Conservation (phyloP, 2,113 vertebrate species). For the Phylloscopus whistleri region DNA sequence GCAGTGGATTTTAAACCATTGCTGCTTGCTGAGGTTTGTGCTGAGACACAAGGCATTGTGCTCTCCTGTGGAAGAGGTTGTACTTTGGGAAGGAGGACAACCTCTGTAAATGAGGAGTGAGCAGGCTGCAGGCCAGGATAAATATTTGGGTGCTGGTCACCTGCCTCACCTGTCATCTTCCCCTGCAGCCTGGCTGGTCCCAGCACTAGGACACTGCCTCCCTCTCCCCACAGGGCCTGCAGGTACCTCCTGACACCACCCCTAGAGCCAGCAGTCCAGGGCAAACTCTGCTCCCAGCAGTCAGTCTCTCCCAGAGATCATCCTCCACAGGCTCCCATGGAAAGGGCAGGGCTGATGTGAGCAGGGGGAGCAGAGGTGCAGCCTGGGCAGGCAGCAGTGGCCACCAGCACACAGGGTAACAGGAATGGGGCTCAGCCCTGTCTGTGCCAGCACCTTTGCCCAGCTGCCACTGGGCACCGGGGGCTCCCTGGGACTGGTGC, state of each 20-base stretch:
- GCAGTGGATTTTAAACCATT: neutral
- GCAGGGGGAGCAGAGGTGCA: neutral
- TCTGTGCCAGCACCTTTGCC: neutral
- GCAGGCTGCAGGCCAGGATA: neutral
- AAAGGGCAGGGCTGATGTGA: neutral
- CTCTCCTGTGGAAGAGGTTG: neutral
- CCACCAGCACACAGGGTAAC: neutral
- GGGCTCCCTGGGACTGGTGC: neutral
- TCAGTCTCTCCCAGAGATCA: neutral
- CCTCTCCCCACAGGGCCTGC: neutral
- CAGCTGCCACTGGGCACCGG: neutral
- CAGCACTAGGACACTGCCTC: neutral
- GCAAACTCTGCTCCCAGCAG: neutral
- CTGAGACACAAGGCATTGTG: too few relatives aligned
- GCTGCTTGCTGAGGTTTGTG: neutral
- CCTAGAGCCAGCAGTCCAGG: neutral
- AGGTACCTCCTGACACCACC: neutral
- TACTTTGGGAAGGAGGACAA: neutral
- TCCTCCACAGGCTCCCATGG: accelerated
- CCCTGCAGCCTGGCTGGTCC: neutral
- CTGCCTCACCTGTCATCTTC: neutral
- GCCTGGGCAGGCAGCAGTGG: neutral
- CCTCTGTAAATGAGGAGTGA: neutral
- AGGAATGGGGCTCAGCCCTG: neutral
- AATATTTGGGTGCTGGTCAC: neutral